Evolutionary conservation across 1,140 invertebrate species (phyloP), one percentile per base, ranked within the genome.

Genomic region (Matsumurasca onukii): DNA sequence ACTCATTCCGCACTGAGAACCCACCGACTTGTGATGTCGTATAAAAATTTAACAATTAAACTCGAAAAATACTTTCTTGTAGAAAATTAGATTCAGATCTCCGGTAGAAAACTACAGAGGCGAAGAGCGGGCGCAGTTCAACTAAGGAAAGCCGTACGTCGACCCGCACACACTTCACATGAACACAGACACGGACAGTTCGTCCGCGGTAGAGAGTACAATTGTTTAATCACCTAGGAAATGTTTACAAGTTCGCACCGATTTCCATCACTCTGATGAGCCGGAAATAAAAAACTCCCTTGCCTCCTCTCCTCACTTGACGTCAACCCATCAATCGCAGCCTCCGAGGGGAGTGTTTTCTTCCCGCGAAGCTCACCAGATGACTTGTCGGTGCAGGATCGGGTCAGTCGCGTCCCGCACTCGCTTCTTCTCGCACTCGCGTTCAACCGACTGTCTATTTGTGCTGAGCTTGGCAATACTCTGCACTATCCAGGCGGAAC

Each of bases 401-500:
- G 62, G 29, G 49, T 20, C 59, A 57, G 49, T 45, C 59, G 55
- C n/a, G n/a, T 70, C 57, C 27, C 68, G 31, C 51, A 51, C 70
- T 74, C 61, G 66, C 72, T 67, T 63, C 59, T 62, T 39, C 39
- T 62, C 70, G 69, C 71, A 69, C 70, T 68, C 69, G 74, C 66
- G 68, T 68, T 66, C 24, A 12, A 48, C 25, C 30, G 48, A 48
- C 30, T 66, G 68, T 76, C 89, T 93, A 93, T 92, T 94, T 93
- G 75, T 94, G 91, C 90, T 94, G 92, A 83, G 92, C 93, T 87
- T 95, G 92, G 89, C 94, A 97, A 86, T 94, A 94, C 86, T 95
- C 92, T 86, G 91, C 91, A 84, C 91, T 93, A 86, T 93, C 92
- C 88, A 93, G 89, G 85, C 93, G 90, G 91, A 95, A 95, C 93